Base-by-base conservation (phyloP, 2,888 invertebrate species). In the Allygus modestus region DNA sequence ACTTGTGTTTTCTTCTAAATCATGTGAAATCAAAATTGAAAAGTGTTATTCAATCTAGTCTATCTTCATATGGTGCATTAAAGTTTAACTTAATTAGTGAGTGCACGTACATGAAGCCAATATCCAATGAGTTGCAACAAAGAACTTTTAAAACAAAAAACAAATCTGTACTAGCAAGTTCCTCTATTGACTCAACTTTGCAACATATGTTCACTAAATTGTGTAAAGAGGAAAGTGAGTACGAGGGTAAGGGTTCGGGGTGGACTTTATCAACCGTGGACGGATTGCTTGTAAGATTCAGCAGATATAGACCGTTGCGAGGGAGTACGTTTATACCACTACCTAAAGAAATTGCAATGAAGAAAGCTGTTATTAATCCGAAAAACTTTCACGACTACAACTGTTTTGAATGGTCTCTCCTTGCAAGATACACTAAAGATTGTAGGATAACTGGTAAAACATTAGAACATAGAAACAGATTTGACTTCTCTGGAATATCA, bases 401-500 rank as follows among this genome's bases (percentile, higher is more conserved):
- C n/a, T 79, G 79, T 26, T 79, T 79, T 31, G 28, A 51, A 54
- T 79, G 79, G 79, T 26, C 79, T 23, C 31, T 79, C n/a, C 79
- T 79, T 12, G n/a, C 51, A 51, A 43, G 46, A 26, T 43, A 26
- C 23, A 79, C 79, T n/a, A 51, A 54, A 46, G 17, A 79, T n/a
- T 51, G 17, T 23, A 46, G 31, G n/a, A 51, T 79, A 79, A n/a
- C n/a, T n/a, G n/a, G 23, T 37, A 51, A 26, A 51, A 43, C 31
- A 51, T 26, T 26, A 51, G 46, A 9, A 26, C 31, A 26, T 23
- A 43, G 54, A 79, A 43, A 43, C 23, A 31, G 46, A n/a, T 79
- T 79, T 51, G 31, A 51, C 11, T 46, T 46, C n/a, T 46, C 46
- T 9, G 46, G 79, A 46, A 51, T 79, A 11, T 79, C 79, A n/a